A percentile compares a stretch with the other conserved stretches of the same genome.
Evolutionary conservation across 2,113 vertebrate genomes (phyloP).

Genomic region (Charina bottae): DNA sequence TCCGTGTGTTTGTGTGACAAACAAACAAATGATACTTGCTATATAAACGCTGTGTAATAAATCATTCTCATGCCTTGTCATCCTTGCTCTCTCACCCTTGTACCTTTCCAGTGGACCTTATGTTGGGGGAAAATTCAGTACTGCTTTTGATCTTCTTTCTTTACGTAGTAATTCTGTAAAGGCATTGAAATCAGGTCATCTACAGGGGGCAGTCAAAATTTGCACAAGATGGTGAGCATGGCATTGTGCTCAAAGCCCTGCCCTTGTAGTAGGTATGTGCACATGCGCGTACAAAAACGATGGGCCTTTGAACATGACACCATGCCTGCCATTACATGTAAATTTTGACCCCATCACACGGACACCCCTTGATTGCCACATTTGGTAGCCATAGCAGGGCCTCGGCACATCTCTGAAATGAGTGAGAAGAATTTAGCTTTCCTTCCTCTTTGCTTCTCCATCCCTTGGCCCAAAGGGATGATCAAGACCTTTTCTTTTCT

Average conservation of each 20-base stretch:
- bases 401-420: too few relatives aligned
- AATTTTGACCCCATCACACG: neutral
- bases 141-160: neutral
- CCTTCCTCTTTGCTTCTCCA: neutral
- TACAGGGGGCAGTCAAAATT: neutral
- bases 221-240: neutral
- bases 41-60: neutral
- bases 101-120: neutral
- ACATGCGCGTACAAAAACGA: neutral
- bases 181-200: neutral
- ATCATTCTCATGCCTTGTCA: neutral
- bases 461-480: neutral
- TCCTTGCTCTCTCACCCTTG: neutral
- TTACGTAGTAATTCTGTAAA: neutral
- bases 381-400: neutral
- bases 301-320: neutral
- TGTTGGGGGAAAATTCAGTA: neutral
- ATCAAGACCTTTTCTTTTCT: neutral
- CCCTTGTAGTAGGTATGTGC: neutral
- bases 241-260: neutral
- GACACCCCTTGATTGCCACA: neutral
- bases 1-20: neutral
- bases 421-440: neutral
- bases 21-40: neutral
- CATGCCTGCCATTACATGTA: neutral